Evolutionary conservation across 2,888 invertebrate genomes (phyloP), one percentile per base, ranked within the genome.

Genomic region (Tethea ocularis): DNA sequence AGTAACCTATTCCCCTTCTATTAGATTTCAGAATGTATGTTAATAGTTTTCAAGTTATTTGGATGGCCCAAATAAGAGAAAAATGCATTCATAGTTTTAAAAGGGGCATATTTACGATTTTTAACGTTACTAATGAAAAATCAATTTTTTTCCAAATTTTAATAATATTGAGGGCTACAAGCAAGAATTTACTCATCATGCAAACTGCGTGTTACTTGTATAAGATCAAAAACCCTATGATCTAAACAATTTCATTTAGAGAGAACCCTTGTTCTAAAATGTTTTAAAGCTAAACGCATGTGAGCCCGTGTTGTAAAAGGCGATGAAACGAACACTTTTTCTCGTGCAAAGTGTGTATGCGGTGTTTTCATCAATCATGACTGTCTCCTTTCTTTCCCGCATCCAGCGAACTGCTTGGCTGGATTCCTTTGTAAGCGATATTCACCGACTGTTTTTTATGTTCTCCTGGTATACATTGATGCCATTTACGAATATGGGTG

Each of bases 321-420:
- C 29, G 33, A 53, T 54, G 53, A 29, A 57, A 36, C 54, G 57
- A 38, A 33, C 57, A 36, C 55, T 59, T 61, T 64, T 62, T 57
- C 63, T 59, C 55, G 57, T 61, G 62, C 58, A 63, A 66, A 68
- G 67, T 72, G 69, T 64, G 67, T 69, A 69, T 73, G 70, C 66
- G 66, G 69, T 67, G 68, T 70, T 75, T 77, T 67, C 79, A 78
- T 79, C 79, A 79, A 79, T 79, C 79, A 79, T 69, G 61, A 20
- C 54, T 54, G 54, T 54, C 54, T 33, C 59, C 69, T 61, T 64
- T 66, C 66, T 66, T 64, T 56, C 66, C 61, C 67, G 59, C 66
- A 67, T 61, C 54, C 65, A 68, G 66, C 70, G 64, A 65, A 68
- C 68, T 59, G 62, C 66, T 60, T 64, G 66, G 62, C 60, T 59